These are phyloP conservation scores for Psittacus erithacus DNA, from an alignment of 2,113 vertebrate genomes.

Conservation along the genomic window DNA sequence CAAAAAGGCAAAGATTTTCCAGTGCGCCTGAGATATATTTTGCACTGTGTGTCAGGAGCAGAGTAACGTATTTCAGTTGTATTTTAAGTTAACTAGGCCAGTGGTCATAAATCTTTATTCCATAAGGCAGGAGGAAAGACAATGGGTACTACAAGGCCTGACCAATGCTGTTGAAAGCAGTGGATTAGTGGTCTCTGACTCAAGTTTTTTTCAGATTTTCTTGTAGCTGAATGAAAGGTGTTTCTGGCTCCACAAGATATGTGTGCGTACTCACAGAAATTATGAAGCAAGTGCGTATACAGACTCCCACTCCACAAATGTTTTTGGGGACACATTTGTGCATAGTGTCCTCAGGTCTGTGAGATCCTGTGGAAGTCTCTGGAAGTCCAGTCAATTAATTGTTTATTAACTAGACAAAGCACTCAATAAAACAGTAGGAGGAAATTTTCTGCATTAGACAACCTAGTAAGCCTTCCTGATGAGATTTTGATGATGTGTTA, in stretches of 20 bases:
- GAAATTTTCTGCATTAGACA: background rate
- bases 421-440: background rate
- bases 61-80: background rate
- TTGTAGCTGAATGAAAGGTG: background rate
- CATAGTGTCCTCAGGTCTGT: background rate
- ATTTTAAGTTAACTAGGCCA: background rate
- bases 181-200: background rate
- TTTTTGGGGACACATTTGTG: background rate
- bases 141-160: background rate
- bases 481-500: background rate
- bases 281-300: background rate
- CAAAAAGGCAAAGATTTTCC: background rate
- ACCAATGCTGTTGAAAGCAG: background rate
- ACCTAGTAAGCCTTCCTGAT: background rate
- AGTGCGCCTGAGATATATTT: background rate
- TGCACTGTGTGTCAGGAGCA: background rate
- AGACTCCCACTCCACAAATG: background rate
- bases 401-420: background rate
- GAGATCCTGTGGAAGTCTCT: background rate
- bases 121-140: background rate
- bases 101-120: background rate
- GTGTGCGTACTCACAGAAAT: background rate
- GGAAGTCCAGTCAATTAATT: background rate
- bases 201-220: background rate
- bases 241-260: background rate